Evolutionary conservation across 2,888 invertebrate species (phyloP), one percentile per base, ranked within the genome.

Genomic region (Conistra vaccinii): DNA sequence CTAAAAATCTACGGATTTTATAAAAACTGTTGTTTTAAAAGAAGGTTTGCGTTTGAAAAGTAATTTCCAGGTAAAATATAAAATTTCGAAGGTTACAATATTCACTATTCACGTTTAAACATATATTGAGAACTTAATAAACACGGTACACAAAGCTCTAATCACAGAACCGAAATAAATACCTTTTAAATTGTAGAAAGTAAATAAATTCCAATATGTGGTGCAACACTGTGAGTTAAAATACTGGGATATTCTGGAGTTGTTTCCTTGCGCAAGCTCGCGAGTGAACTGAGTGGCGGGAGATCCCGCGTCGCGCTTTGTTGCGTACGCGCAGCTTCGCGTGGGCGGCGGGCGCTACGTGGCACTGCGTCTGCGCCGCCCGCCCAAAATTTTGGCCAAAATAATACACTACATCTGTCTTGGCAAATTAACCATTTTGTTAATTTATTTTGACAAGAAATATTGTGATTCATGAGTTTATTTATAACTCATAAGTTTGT

Each of bases 191-290:
- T 74, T 58, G 81, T 76, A 80, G 86, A 77, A 81, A 78, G 85
- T 79, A 76, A 70, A 77, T 71, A 69, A 87, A 89, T 84, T 83
- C 85, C 85, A 73, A 74, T 73, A 73, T 79, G 73, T 84, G 80
- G 62, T 76, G 80, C 76, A 85, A 81, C 81, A 66, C 85, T 83
- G 42, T 78, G 69, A 72, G 63, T 76, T 77, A 65, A 77, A 58
- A 67, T 74, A 67, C 65, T 76, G 69, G 42, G 72, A 78, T 88
- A 80, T 87, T 83, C 72, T 82, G 84, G 91, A 94, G 93, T 83
- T 93, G 95, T 93, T 93, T 91, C 89, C 91, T 88, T 89, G 87
- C 80, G 89, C 90, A 93, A 94, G 95, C 91, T 95, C 92, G 90
- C 93, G 91, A 90, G 90, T 92, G 91, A 88, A 96, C 96, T 96